Evolutionary conservation across 2,888 invertebrate species (phyloP).

Genomic region (Eucera pruinosa): DNA sequence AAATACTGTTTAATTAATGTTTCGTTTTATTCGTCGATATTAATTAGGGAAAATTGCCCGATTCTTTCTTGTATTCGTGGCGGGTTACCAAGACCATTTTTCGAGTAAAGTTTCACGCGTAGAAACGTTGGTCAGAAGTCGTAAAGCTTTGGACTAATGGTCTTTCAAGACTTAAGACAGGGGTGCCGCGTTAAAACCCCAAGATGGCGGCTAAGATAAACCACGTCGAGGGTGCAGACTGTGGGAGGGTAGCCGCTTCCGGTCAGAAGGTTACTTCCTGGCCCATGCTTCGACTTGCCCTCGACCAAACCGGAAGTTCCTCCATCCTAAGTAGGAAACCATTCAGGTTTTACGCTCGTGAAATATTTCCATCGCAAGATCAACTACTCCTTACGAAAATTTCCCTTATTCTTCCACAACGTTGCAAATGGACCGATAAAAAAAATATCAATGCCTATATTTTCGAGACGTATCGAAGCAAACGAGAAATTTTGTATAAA

Average conservation of each 20-base stretch:
- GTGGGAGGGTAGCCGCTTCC: slow-evolving; percentile 50
- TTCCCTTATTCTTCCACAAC: too few relatives aligned
- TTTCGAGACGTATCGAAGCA: too few relatives aligned
- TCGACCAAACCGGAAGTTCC: slow-evolving; percentile 46
- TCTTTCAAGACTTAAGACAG: slow-evolving; percentile 28
- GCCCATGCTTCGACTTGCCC: slow-evolving; percentile 29
- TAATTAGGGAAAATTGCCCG: too few relatives aligned
- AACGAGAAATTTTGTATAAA: too few relatives aligned
- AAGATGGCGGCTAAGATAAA: slow-evolving; percentile 57
- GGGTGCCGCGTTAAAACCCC: slow-evolving; percentile 31
- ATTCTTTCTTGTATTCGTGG: too few relatives aligned
- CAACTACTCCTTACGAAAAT: too few relatives aligned
- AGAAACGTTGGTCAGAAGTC: slow-evolving; percentile 6
- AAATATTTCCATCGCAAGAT: slow-evolving; percentile 14
- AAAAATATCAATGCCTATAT: too few relatives aligned
- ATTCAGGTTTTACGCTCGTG: slow-evolving; percentile 27
- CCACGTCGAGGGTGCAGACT: slow-evolving; percentile 50
- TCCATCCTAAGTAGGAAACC: slow-evolving; percentile 25
- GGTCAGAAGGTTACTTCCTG: slow-evolving; percentile 57
- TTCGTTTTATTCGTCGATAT: too few relatives aligned
- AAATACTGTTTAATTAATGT: too few relatives aligned
- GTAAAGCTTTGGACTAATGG: slow-evolving; percentile 39
- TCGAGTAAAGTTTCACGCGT: too few relatives aligned
- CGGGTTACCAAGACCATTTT: too few relatives aligned
- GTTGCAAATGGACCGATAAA: too few relatives aligned